Evolutionary conservation across 2,797 vertebrate species (phyloP), one percentile per base, ranked within the genome.

Genomic region (Phaenicophaeus curvirostris): DNA sequence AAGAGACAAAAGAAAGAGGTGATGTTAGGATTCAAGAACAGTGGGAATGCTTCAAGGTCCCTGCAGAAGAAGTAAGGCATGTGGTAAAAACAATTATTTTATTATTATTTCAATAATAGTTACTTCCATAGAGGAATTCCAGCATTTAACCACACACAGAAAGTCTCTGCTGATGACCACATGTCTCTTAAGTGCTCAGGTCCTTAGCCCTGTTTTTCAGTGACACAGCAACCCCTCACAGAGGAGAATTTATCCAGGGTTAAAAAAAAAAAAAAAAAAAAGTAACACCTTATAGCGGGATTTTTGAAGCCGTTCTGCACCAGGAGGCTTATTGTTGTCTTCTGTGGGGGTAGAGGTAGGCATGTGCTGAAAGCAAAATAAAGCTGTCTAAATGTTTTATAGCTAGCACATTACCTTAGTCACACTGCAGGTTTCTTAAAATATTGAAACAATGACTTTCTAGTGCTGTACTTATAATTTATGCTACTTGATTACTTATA

Each of bases 401-500:
- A 85, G 44, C 25, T 19, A 73, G 14, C 8, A 28, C 3, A 8
- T 71, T 63, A 27, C 44, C 48, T 82, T 73, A 46, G 28, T 54
- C 57, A 68, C 35, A 46, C 9, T 42, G 33, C 20, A 83, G n/a
- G 11, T 87, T 91, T 65, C 82, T 78, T 69, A 89, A 74, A 87
- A 90, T 61, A 75, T 13, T 78, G 81, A 89, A 96, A 89, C 33
- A 68, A 62, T 69, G 46, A 37, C 48, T 65, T 87, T 58, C 28
- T 83, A 51, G 63, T 31, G 27, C 31, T 53, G 75, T 92, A 87
- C 25, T 68, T 87, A 72, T 66, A 71, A 89, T 93, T 93, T 90
- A 94, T 85, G 25, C 42, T 62, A 6, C 78, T 65, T 91, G 89
- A 78, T 93, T 92, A 75, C 72, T 92, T 92, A 46, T 83, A 54